Evolutionary conservation across 2,797 vertebrate species (phyloP), one percentile per base, ranked within the genome.

Genomic region (Sparidentex hasta): DNA sequence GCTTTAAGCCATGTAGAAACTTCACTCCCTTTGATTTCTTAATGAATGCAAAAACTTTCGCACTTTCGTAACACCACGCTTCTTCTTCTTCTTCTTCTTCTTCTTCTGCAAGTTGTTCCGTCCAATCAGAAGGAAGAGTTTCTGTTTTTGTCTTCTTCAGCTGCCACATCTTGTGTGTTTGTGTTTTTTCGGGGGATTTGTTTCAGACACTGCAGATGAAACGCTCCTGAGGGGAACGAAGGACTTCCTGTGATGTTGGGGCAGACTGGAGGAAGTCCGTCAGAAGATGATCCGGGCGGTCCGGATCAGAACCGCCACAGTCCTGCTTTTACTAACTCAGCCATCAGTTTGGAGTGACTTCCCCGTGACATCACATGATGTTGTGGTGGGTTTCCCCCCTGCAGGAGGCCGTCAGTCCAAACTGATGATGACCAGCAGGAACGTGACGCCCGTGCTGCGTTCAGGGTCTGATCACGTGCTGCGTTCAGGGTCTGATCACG

Each of bases 1-100:
- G 94, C 94, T 95, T 95, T 94, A 93, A 95, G 87, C 92, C 94
- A 93, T 93, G 87, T 93, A 90, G 86, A 90, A 83, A 88, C 64
- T 83, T 81, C 90, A 91, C 89, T 51, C 89, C 68, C 86, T 88
- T 81, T 90, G 74, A 55, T 85, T 81, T 87, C 63, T 41, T n/a
- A 13, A 86, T 76, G 83, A 93, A 93, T 84, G 91, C 87, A 79
- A 88, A 81, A 43, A 86, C 84, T 66, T 70, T 69, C 59, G 88
- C 91, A 93, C 92, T 91, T 93, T 93, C 74, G n/a, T 71, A 87
- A 86, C 86, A 7, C 74, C 4, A 70, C 71, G 90, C 93, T 92
- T 71, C 85, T 92, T 70, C 76, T 58, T 70, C 76, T 58, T 71
- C 52, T 67, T 65, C 29, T 29, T 29, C 29, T 29, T 29, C 73